Evolutionary conservation across 2,797 vertebrate genomes (phyloP), one percentile per base, ranked within the genome.

Genomic region (Hoplostethus mediterraneus): DNA sequence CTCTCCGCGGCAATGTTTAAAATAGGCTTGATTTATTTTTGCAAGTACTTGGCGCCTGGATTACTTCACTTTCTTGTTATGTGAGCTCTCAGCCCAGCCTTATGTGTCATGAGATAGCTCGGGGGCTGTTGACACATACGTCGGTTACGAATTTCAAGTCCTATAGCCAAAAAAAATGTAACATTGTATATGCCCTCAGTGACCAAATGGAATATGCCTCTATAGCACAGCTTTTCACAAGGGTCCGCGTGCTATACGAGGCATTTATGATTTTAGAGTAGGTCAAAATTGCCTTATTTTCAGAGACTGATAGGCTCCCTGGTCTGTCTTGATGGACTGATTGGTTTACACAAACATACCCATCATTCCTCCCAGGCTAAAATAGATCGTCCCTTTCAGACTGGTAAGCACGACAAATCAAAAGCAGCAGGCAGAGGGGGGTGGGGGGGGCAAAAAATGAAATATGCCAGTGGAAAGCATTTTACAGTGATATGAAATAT

Each of bases 11-110:
- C 92, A 79, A 78, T 21, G 89, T 91, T 92, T 93, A 95, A 94
- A 94, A 93, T 94, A 95, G 93, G 87, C 83, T 64, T 78, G 90
- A 92, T 92, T 93, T 95, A 94, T 91, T 94, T 95, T 93, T 87
- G 84, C 87, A 87, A 84, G 80, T 88, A 69, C 85, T 82, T 85
- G 92, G 90, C 88, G 88, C 93, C 92, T 75, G 77, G 86, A 91
- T 95, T 88, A 94, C 85, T 94, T 95, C 88, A 91, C 92, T 91
- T 93, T 92, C 92, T 83, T 93, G 87, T 93, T 87, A 94, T 87
- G 71, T 87, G 90, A 95, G 88, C 89, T 71, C 71, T 72, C 72
- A 54, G 13, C 66, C 79, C 61, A 60, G 75, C 70, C 73, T 73
- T 25, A 80, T 62, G 52, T 78, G 82, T 92, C 88, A 88, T 73